Conservation (phyloP, 1,140 invertebrate species). For the Mamestra configurata region DNA sequence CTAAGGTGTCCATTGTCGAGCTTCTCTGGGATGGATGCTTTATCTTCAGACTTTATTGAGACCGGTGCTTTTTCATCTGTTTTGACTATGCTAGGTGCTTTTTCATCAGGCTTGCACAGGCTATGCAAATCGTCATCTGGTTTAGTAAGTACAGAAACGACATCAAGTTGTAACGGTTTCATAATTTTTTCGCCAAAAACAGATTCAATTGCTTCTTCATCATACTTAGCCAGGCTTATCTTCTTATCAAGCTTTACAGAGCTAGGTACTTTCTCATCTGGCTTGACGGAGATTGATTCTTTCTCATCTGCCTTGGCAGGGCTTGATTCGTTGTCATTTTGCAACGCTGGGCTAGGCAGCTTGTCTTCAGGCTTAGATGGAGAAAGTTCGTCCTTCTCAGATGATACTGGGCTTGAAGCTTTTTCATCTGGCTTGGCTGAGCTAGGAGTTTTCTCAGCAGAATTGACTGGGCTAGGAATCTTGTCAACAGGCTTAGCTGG, state of each 20-base stretch:
- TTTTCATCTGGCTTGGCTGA: neutral
- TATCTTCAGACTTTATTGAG: neutral
- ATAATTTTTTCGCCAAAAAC: neutral
- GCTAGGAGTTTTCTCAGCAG: neutral
- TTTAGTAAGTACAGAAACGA: neutral
- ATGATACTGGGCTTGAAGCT: neutral
- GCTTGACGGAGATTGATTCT: neutral
- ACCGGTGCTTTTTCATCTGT: neutral
- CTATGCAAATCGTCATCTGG: neutral
- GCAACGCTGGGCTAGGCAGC: neutral
- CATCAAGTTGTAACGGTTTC: neutral
- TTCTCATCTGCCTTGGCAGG: neutral
- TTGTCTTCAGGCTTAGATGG: neutral
- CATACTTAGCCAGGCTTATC: neutral
- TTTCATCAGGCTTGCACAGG: neutral
- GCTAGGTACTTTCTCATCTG: neutral
- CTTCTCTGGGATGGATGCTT: neutral
- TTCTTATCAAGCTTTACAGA: neutral
- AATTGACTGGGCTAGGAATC: neutral
- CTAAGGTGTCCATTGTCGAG: conserved; percentile 24
- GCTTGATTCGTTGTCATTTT: neutral
- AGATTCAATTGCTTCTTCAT: neutral
- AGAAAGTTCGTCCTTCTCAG: neutral
- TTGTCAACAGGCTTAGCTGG: neutral
- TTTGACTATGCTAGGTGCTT: neutral